Percentiles rank a stretch among this genome's conserved stretches.
Evolutionary conservation across 2,113 vertebrate species (phyloP).

Genomic region (Montifringilla adamsi): DNA sequence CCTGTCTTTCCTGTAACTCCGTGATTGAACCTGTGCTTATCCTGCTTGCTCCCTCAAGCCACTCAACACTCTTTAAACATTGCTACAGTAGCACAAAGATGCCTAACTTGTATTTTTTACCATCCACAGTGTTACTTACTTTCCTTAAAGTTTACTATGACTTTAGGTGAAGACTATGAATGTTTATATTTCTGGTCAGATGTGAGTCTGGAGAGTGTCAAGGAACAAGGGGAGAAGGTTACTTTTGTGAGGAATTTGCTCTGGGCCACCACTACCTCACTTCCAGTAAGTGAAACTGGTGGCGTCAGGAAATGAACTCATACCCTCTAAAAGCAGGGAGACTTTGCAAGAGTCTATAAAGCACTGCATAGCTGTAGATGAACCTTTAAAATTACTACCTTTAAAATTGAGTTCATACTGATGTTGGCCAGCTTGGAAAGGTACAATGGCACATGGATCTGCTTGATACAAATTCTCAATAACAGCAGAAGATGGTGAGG

Average conservation of each 20-base stretch:
- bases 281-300: not conserved
- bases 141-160: not conserved
- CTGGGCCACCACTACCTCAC: not conserved
- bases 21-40: not conserved
- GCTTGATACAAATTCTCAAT: slow-evolving; percentile 79
- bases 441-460: slow-evolving; percentile 41
- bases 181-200: not conserved
- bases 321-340: not conserved
- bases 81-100: not conserved
- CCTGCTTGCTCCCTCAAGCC: not conserved
- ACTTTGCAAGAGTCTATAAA: not conserved
- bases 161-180: not conserved
- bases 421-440: slow-evolving; percentile 71
- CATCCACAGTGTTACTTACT: not conserved
- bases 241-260: not conserved
- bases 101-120: not conserved
- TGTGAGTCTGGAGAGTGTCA: not conserved
- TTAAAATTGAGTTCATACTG: slow-evolving; percentile 79
- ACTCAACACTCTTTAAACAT: not conserved
- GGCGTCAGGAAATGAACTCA: not conserved
- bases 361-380: not conserved
- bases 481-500: slow-evolving; percentile 67
- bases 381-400: slow-evolving; percentile 68
- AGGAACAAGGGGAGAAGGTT: not conserved
- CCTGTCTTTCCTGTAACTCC: not conserved